Evolutionary conservation across 1,140 invertebrate genomes (phyloP).

Genomic region (Sarcophaga bullata): DNA sequence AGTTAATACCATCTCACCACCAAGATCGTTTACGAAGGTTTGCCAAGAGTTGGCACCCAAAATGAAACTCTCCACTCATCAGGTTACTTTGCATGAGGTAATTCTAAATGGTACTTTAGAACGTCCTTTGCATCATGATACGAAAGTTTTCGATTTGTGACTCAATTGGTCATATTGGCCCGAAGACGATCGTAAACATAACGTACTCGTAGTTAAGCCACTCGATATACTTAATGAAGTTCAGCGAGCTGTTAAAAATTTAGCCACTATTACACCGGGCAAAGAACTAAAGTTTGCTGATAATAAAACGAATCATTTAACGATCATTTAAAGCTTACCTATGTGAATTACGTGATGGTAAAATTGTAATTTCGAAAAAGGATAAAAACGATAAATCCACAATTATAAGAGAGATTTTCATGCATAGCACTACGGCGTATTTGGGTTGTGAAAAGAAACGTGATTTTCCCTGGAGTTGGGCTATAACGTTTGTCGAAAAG

Average conservation of each 20-base stretch:
- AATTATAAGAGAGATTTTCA: conserved; percentile 60
- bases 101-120: conserved; percentile 77
- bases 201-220: conserved; percentile 77
- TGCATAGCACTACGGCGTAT: conserved; percentile 68
- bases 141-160: conserved; percentile 75
- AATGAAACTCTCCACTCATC: conserved; percentile 71
- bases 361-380: conserved; percentile 80
- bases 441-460: conserved; percentile 82
- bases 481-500: conserved; percentile 79
- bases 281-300: conserved; percentile 84
- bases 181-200: conserved; percentile 81
- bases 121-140: conserved; percentile 81
- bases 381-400: conserved; percentile 63
- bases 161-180: conserved; percentile 89
- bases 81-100: conserved; percentile 79
- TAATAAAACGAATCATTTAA: conserved; percentile 77
- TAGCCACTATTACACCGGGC: conserved; percentile 71
- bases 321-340: conserved; percentile 78
- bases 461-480: conserved; percentile 81
- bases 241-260: conserved; percentile 64
- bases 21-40: conserved; percentile 78
- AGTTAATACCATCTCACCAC: conserved; percentile 72
- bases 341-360: conserved; percentile 82
- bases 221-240: conserved; percentile 67
- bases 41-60: conserved; percentile 75